Evolutionary conservation across 2,113 vertebrate species (phyloP).

Genomic region (Campylorhamphus procurvoides): DNA sequence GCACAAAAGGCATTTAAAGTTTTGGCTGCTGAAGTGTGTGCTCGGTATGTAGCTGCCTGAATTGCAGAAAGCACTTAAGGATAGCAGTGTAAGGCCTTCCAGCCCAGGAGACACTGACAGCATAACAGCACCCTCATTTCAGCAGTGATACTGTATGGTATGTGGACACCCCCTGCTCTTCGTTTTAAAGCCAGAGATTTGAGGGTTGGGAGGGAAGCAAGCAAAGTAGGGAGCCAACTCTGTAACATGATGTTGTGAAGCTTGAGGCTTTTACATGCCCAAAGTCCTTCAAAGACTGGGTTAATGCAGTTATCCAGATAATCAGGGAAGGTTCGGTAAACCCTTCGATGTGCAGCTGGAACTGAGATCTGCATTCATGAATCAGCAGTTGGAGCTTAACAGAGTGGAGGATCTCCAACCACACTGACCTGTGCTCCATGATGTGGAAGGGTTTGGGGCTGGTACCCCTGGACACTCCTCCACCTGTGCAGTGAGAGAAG

Average conservation of each 20-base stretch:
- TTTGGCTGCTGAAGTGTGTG: background rate
- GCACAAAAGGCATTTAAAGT: background rate
- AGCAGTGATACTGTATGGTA: background rate
- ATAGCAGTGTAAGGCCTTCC: background rate
- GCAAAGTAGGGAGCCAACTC: background rate
- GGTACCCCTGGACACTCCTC: background rate
- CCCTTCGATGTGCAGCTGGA: background rate
- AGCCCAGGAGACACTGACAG: background rate
- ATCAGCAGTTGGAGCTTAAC: background rate
- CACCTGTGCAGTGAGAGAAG: background rate
- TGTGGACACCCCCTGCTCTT: background rate
- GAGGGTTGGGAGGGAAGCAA: background rate
- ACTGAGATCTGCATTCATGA: background rate
- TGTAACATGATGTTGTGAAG: background rate
- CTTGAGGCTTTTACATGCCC: background rate
- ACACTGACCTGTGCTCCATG: fast-evolving
- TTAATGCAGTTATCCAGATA: background rate
- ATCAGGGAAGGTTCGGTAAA: background rate
- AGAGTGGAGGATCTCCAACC: background rate
- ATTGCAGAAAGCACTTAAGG: background rate
- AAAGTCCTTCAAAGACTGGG: background rate
- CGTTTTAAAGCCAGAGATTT: background rate
- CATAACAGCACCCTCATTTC: background rate
- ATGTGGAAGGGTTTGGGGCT: background rate
- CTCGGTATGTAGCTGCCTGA: background rate